Percentiles rank a stretch among this genome's conserved stretches.
Conservation (phyloP, 1,140 invertebrate species). For the Eulimnadia texana region DNA sequence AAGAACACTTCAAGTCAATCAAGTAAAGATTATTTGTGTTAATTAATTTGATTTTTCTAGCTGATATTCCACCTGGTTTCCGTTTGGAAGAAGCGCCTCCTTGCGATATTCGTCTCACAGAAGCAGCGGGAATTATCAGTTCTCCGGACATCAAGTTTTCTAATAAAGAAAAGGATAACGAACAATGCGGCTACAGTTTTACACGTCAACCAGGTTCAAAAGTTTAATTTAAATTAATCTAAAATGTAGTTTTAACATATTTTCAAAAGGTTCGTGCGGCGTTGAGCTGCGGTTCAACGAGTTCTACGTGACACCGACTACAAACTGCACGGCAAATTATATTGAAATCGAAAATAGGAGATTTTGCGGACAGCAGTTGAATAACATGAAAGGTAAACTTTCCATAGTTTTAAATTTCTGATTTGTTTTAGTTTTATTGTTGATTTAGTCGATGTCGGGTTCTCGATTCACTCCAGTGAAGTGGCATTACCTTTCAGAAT, state of each 20-base stretch:
- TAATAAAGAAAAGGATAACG: neutral
- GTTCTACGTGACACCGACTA: conserved; percentile 7
- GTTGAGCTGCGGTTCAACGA: conserved; percentile 4
- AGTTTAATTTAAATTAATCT: neutral
- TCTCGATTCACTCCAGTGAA: neutral
- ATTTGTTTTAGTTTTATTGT: neutral
- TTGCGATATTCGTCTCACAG: neutral
- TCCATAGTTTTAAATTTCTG: neutral
- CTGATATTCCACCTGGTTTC: conserved; percentile 1
- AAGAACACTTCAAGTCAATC: neutral
- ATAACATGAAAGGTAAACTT: conserved; percentile 1
- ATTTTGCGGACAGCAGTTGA: conserved; percentile 11
- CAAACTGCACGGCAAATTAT: conserved; percentile 7
- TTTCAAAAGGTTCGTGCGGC: conserved; percentile 9
- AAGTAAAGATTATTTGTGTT: neutral
- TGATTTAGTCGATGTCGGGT: conserved; percentile 2
- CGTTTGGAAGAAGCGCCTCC: neutral
- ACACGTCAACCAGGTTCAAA: neutral
- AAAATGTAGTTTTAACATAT: too few relatives aligned
- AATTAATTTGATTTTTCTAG: too few relatives aligned
- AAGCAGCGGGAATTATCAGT: neutral
- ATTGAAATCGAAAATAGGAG: conserved; percentile 5
- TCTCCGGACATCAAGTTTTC: neutral
- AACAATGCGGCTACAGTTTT: neutral
- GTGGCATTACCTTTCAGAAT: neutral